A percentile compares a stretch with the other conserved stretches of the same genome.
Evolutionary conservation across 2,888 invertebrate genomes (phyloP).

Genomic region (Argyresthia goedartella): DNA sequence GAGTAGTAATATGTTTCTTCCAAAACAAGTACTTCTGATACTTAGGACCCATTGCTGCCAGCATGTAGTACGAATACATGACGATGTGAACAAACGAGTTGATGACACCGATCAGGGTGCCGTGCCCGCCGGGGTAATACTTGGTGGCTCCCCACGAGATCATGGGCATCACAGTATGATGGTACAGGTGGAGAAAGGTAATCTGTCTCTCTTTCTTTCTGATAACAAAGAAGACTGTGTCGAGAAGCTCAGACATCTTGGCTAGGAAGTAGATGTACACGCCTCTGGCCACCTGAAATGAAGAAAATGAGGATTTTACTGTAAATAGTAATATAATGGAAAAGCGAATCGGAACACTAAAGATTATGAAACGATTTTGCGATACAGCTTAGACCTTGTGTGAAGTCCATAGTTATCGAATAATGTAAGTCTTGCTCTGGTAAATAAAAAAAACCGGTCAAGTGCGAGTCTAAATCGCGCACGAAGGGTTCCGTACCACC

Average conservation of each 20-base stretch:
- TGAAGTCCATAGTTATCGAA: no score
- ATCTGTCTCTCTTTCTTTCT: slow-evolving; percentile 93
- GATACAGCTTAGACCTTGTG: no score
- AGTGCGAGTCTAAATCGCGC: no score
- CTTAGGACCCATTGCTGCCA: slow-evolving; percentile 90
- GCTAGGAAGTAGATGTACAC: slow-evolving; percentile 90
- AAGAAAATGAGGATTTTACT: background rate
- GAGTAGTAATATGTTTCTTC: slow-evolving; percentile 92
- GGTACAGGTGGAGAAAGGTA: slow-evolving; percentile 92
- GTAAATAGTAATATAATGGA: background rate
- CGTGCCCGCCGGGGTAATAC: slow-evolving; percentile 90
- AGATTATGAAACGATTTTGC: background rate
- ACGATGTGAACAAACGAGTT: slow-evolving; percentile 96
- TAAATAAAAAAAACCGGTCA: no score
- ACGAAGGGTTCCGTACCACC: no score
- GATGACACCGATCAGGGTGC: slow-evolving; percentile 89
- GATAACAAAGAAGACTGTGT: slow-evolving; percentile 94
- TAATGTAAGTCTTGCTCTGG: no score
- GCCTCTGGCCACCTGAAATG: slow-evolving; percentile 72
- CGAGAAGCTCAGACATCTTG: slow-evolving; percentile 90
- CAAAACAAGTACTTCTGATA: slow-evolving; percentile 92
- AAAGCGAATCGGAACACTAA: background rate
- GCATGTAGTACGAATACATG: slow-evolving; percentile 94
- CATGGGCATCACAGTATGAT: slow-evolving; percentile 96
- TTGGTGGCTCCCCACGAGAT: slow-evolving; percentile 94